A percentile compares a stretch with the other conserved stretches of the same genome.
phyloP scores from a whole-genome alignment of 2,888 invertebrate species.

The Lumbricus terrestris region DNA sequence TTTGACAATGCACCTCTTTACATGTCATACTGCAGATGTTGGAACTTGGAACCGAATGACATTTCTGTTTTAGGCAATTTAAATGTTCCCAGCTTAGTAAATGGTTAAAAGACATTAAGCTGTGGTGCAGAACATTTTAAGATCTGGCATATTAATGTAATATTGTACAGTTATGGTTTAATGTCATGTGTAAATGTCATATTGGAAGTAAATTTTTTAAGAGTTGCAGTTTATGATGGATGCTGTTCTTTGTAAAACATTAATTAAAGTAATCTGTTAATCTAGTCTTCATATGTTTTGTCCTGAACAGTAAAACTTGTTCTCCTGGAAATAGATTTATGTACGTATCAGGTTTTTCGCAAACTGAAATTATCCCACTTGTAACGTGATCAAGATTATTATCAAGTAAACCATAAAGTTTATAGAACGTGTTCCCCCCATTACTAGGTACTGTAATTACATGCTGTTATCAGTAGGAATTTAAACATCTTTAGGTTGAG shows the following conservation, averaged over 20 bases:
- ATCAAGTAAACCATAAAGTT: no score
- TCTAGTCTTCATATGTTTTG: background rate
- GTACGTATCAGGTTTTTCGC: background rate
- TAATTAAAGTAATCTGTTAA: conserved; percentile 3
- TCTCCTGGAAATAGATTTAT: background rate
- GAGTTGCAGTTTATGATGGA: background rate
- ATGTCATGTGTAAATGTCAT: background rate
- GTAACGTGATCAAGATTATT: background rate
- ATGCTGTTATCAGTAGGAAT: no score
- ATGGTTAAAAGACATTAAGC: background rate
- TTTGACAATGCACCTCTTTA: background rate
- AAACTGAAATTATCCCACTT: background rate
- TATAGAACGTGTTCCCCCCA: no score
- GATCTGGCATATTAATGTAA: background rate
- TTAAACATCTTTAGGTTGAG: no score
- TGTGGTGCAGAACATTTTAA: background rate
- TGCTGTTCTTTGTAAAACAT: background rate
- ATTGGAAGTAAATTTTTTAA: background rate
- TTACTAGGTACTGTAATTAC: no score
- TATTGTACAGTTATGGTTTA: background rate
- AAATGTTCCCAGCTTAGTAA: background rate
- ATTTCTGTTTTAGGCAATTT: background rate
- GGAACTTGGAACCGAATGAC: background rate
- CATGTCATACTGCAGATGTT: background rate
- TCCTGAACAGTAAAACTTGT: background rate